Evolutionary conservation across 2,797 vertebrate genomes (phyloP).

Genomic region (Spinus pinus): DNA sequence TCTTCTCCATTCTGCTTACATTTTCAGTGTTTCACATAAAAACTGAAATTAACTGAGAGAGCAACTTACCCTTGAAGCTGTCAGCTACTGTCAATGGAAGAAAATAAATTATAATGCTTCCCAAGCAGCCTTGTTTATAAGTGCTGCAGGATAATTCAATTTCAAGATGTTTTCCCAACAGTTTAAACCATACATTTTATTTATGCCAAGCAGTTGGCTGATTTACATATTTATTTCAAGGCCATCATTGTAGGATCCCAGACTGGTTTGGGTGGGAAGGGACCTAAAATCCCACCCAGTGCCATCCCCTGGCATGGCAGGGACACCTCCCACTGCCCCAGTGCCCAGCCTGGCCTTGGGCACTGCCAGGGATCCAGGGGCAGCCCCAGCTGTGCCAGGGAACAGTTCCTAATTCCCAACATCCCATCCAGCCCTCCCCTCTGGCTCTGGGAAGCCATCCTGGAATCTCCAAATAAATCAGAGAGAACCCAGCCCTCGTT

Average conservation of each 20-base stretch:
- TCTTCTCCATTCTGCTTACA: neutral
- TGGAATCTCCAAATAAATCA: neutral
- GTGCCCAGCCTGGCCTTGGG: rapidly evolving
- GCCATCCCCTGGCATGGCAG: rapidly evolving
- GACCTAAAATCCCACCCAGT: too few species aligned
- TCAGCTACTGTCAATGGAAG: neutral
- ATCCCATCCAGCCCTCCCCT: neutral
- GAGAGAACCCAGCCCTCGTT: neutral
- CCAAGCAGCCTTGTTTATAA: neutral
- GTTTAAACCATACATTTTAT: neutral
- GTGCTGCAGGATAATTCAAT: neutral
- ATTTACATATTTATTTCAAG: neutral
- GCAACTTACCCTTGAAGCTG: neutral
- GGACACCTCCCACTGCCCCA: neutral
- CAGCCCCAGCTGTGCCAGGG: neutral
- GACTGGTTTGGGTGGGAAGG: neutral
- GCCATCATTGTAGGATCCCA: neutral
- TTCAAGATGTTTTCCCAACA: neutral
- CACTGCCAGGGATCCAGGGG: neutral
- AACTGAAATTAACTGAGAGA: neutral
- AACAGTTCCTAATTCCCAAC: neutral
- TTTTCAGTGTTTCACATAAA: neutral
- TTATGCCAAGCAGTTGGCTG: neutral
- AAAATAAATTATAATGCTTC: neutral
- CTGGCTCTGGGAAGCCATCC: neutral